phyloP scores from a whole-genome alignment of 2,113 vertebrate species.

The Ivindomyrus marchei region DNA sequence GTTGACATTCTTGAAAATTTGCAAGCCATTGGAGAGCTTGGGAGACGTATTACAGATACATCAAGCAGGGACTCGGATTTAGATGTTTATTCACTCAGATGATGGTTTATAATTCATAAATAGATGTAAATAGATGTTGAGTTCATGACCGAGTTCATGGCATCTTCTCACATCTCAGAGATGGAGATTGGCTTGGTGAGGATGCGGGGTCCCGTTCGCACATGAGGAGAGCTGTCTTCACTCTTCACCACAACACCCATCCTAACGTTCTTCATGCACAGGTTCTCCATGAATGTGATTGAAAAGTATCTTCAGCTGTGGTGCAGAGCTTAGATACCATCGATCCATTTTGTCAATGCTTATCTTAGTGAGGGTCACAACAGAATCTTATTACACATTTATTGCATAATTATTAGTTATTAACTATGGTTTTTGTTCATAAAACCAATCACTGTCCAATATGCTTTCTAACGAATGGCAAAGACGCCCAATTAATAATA shows the following conservation, averaged over 20 bases:
- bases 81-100: background rate
- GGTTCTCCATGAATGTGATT: background rate
- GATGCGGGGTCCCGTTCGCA: background rate
- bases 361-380: background rate
- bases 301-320: background rate
- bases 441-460: background rate
- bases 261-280: background rate
- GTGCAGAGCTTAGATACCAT: background rate
- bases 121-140: background rate
- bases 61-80: background rate
- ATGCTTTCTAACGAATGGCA: too few relatives aligned
- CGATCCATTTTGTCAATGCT: background rate
- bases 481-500: background rate
- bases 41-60: background rate
- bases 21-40: background rate
- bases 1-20: background rate
- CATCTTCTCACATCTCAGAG: background rate
- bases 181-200: background rate
- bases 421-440: background rate
- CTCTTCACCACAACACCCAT: background rate
- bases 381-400: background rate
- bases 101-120: background rate
- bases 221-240: background rate
- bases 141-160: background rate
- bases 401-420: background rate